Conservation (phyloP, 2,888 invertebrate species). For the Tenthredo amoena region DNA sequence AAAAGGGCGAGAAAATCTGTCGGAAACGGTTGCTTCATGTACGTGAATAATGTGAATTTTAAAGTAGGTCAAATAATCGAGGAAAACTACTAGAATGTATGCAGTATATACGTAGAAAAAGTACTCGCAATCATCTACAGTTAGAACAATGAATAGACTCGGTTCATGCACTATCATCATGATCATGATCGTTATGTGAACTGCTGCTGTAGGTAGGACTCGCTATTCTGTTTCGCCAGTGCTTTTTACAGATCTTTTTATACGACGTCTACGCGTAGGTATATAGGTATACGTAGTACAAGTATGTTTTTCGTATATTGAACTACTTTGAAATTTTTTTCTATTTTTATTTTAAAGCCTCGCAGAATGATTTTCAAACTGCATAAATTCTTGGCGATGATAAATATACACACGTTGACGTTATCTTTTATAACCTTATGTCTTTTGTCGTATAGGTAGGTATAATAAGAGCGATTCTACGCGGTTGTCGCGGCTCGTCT, state of each 20-base stretch:
- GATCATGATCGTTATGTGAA: background rate
- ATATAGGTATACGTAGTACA: background rate
- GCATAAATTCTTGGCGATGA: background rate
- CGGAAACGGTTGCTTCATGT: conserved; percentile 15
- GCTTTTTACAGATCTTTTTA: background rate
- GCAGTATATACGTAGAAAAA: background rate
- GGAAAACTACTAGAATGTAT: background rate
- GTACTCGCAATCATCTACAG: background rate
- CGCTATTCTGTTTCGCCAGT: background rate
- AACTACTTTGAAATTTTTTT: background rate
- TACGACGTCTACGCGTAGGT: background rate
- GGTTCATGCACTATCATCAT: background rate
- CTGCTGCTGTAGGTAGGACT: background rate
- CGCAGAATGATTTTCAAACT: background rate
- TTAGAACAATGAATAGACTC: background rate
- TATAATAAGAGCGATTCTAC: conserved; percentile 15
- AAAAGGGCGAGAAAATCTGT: conserved; percentile 25
- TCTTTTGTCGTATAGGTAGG: background rate
- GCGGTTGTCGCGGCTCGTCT: conserved; percentile 44
- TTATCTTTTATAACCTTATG: conserved; percentile 25
- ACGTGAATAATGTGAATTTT: background rate
- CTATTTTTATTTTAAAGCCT: background rate
- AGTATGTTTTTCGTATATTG: background rate
- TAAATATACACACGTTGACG: conserved; percentile 28
- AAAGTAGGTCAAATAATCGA: conserved; percentile 35